These are phyloP conservation scores for Gopherus flavomarginatus DNA, from an alignment of 2,113 vertebrate species.

Conservation along the genomic window DNA sequence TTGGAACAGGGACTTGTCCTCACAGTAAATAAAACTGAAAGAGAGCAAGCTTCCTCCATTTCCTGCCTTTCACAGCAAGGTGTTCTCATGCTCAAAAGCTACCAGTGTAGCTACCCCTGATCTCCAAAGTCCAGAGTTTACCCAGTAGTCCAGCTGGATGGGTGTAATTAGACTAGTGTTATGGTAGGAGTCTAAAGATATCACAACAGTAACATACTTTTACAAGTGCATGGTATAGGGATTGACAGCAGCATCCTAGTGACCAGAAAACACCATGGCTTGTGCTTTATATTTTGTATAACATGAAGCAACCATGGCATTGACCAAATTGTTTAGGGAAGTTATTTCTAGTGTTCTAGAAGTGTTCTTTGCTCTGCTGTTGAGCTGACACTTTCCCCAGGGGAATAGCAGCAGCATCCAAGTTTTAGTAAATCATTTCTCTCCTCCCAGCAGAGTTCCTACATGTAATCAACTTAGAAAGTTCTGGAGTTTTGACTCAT, in stretches of 20 bases:
- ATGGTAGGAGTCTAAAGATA: not conserved
- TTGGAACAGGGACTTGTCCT: not conserved
- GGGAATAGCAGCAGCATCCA: not conserved
- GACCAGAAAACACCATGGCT: not conserved
- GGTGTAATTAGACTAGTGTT: no score
- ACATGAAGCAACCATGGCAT: not conserved
- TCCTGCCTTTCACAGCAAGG: not conserved
- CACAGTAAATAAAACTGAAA: not conserved
- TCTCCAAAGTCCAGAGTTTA: not conserved
- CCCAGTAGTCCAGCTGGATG: not conserved
- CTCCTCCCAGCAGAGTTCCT: not conserved
- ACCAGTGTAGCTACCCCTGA: not conserved
- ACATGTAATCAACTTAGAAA: not conserved
- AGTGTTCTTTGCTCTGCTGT: not conserved
- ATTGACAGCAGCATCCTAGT: accelerated
- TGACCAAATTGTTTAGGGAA: not conserved
- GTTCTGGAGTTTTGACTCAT: not conserved
- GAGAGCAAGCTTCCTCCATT: not conserved
- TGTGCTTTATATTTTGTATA: not conserved
- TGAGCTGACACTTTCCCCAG: not conserved
- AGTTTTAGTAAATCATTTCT: not conserved
- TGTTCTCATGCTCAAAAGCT: not conserved
- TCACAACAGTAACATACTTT: not conserved
- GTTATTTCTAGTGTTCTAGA: not conserved
- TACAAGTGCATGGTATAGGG: not conserved